Conservation (phyloP, 2,888 invertebrate genomes). For the Apotomis capreana region DNA sequence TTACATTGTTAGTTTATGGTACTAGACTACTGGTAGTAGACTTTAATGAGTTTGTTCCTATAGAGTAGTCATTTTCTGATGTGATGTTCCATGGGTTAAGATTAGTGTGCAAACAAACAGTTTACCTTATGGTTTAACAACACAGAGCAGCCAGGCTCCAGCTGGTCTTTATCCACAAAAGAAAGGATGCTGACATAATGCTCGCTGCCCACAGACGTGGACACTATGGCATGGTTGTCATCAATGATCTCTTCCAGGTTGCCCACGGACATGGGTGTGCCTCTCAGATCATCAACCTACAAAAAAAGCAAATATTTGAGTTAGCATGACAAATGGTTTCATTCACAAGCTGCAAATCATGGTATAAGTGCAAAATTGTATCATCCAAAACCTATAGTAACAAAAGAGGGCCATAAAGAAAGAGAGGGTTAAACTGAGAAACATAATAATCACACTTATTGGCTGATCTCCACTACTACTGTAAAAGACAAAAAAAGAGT, state of each 20-base stretch:
- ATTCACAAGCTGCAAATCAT: neutral
- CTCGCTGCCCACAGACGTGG: slow-evolving; percentile 99
- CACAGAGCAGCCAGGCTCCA: slow-evolving; percentile 99
- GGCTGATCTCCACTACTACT: no score
- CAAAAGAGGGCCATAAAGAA: no score
- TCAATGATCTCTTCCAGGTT: slow-evolving; percentile 99
- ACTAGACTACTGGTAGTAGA: no score
- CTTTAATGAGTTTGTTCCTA: no score
- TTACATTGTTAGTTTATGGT: no score
- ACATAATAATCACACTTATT: no score
- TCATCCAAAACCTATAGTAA: no score
- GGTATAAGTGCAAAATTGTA: no score
- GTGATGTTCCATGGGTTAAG: no score
- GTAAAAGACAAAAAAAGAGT: no score
- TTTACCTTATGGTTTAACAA: slow-evolving; percentile 96
- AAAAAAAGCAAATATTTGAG: slow-evolving; percentile 21
- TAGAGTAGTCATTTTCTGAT: no score
- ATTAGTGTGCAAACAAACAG: neutral
- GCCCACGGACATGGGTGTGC: slow-evolving; percentile 99
- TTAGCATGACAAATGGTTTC: neutral
- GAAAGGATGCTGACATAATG: slow-evolving; percentile 99
- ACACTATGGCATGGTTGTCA: slow-evolving; percentile 99
- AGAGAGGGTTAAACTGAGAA: no score
- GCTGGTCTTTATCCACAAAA: slow-evolving; percentile 99
- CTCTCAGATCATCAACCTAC: slow-evolving; percentile 97